phyloP scores from a whole-genome alignment of 1,140 invertebrate genomes.

The Drosophila gunungcola region DNA sequence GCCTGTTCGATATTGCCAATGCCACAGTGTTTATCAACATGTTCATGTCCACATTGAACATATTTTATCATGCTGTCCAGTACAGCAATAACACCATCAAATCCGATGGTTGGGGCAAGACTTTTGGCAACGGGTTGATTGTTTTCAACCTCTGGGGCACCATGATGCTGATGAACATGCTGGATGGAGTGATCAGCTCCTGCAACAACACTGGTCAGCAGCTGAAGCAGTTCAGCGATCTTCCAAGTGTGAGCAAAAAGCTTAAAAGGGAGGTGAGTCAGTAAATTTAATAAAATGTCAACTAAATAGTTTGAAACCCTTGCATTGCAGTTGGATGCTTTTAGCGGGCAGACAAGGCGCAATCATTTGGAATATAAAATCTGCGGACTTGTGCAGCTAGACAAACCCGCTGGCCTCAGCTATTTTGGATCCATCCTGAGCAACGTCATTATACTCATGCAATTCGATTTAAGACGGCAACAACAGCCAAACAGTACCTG shows the following conservation, averaged over 20 bases:
- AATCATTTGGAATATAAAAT: constrained; percentile 53
- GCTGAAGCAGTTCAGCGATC: constrained; percentile 45
- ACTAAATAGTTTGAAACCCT: background rate
- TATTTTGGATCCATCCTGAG: constrained; percentile 48
- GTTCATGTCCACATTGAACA: constrained; percentile 43
- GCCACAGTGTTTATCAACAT: constrained; percentile 44
- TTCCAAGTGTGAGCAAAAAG: background rate
- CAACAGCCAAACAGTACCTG: background rate
- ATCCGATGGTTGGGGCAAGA: constrained; percentile 1
- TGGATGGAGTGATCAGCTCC: constrained; percentile 40
- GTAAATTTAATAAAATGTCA: background rate
- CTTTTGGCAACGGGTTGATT: constrained; percentile 40
- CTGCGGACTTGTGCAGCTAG: constrained; percentile 38
- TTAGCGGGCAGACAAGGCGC: constrained; percentile 23
- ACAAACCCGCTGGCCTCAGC: constrained; percentile 47
- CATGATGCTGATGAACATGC: constrained; percentile 43
- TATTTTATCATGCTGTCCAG: constrained; percentile 66
- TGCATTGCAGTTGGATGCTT: constrained; percentile 45
- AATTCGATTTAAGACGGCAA: constrained; percentile 53
- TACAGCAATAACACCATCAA: constrained; percentile 47
- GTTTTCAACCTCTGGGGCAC: constrained; percentile 8
- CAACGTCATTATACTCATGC: constrained; percentile 65
- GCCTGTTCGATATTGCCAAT: constrained; percentile 42
- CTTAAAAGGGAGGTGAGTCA: constrained; percentile 39
- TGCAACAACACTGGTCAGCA: constrained; percentile 43